Evolutionary conservation across 2,113 vertebrate genomes (phyloP), one percentile per base, ranked within the genome.

Genomic region (Gnathonemus longibarbis): DNA sequence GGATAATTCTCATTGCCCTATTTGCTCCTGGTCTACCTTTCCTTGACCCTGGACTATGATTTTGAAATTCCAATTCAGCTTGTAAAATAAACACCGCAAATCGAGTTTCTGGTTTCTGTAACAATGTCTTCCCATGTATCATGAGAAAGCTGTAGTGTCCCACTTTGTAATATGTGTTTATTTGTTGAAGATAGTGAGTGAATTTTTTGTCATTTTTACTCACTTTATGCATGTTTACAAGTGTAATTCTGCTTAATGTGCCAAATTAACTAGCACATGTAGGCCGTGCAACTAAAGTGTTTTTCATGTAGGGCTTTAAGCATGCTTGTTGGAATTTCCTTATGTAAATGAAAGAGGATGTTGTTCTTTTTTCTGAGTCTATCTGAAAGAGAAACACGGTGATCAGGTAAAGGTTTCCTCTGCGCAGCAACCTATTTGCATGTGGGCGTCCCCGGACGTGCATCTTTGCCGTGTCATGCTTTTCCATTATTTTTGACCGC

Each of bases 261-360:
- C 10, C 27, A 13, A 11, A 70, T 31, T 4, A 31, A 5, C 9
- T 70, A 31, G 62, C n/a, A 70, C 3, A 66, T 66, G n/a, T 27
- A 27, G n/a, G 8, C n/a, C 9, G 8, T 66, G 58, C 8, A 10
- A 66, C n/a, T 66, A n/a, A n/a, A 11, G 62, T 70, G 10, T 31
- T 70, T 31, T 70, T 13, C 3, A 70, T 13, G n/a, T 70, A 31
- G 62, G 7, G 3, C 62, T 70, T 4, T 70, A 70, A 70, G 62
- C n/a, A 70, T 70, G 62, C 31, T 31, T 70, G n/a, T 27, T 31
- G 62, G 62, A 70, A 70, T 70, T 31, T 70, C 62, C n/a, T 31
- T 70, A 27, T 86, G 84, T 86, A 50, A 86, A 86, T 50, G 24
- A 49, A 86, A 49, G 48, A 50, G 84, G 84, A 86, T 27, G 84